These are phyloP conservation scores for Uromys caudimaculatus DNA, from an alignment of 2,797 vertebrate species.

Conservation along the genomic window DNA sequence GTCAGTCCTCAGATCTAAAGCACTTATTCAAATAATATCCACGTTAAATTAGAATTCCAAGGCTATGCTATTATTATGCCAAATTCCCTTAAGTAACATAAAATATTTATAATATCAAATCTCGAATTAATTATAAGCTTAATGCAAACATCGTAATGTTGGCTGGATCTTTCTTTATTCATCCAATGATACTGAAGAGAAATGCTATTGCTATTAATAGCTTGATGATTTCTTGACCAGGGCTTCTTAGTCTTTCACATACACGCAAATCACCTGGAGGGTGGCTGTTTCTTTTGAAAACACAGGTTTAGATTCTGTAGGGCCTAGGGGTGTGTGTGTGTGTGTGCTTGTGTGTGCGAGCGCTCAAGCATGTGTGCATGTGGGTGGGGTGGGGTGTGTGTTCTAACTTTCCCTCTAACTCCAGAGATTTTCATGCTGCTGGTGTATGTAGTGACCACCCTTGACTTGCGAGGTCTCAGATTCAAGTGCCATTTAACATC, in stretches of 20 bases:
- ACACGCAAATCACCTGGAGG: fast-evolving
- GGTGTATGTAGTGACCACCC: neutral
- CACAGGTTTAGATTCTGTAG: neutral
- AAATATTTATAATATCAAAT: conserved; percentile 4
- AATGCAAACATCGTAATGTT: conserved; percentile 2
- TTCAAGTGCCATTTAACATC: conserved; percentile 45
- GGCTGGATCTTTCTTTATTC: neutral
- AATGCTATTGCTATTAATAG: neutral
- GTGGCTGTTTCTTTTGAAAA: neutral
- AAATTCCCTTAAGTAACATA: conserved; percentile 42
- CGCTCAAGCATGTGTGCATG: fast-evolving
- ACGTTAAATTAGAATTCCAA: conserved; percentile 63
- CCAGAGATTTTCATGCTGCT: neutral
- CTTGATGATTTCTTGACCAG: neutral
- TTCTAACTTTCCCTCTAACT: neutral
- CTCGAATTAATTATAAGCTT: conserved; percentile 32
- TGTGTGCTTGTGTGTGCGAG: neutral
- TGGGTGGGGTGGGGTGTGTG: neutral
- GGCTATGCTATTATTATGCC: neutral
- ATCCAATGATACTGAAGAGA: neutral
- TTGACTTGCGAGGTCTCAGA: conserved; percentile 26
- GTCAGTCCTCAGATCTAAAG: neutral
- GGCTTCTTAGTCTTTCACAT: neutral
- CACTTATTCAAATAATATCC: neutral
- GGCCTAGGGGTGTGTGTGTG: neutral